A percentile compares a stretch with the other conserved stretches of the same genome.
phyloP scores from a whole-genome alignment of 2,113 vertebrate species.

The Speoplatyrhinus poulsoni region DNA sequence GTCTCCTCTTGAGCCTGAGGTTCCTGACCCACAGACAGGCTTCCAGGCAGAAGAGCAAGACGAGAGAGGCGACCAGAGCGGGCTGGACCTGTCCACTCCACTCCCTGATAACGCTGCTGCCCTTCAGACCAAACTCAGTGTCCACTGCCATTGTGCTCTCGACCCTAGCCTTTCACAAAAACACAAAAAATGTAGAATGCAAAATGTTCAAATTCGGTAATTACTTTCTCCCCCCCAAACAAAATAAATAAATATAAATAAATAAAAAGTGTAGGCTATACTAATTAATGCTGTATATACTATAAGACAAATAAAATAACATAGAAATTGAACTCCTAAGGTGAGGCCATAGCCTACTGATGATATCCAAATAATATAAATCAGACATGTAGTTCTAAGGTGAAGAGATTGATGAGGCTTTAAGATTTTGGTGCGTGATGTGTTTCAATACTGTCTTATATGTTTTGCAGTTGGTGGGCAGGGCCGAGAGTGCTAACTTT shows the following conservation, averaged over 20 bases:
- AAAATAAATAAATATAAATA: background rate
- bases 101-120: constrained; percentile 74
- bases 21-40: no score
- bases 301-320: constrained; percentile 22
- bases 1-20: no score
- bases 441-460: constrained; percentile 70
- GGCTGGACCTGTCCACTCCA: constrained; percentile 66
- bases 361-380: constrained; percentile 3
- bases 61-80: no score
- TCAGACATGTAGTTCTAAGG: constrained; percentile 14
- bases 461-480: constrained; percentile 75
- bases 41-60: no score
- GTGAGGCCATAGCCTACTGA: constrained; percentile 18
- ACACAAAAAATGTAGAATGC: background rate
- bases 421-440: constrained; percentile 58
- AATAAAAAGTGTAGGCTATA: background rate
- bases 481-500: constrained; percentile 69
- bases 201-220: no score
- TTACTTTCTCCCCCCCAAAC: no score
- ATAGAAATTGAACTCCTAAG: constrained; percentile 26
- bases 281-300: constrained; percentile 20
- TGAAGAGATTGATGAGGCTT: constrained; percentile 14
- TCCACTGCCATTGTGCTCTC: constrained; percentile 67
- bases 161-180: constrained; percentile 28
- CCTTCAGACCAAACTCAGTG: constrained; percentile 68